Conservation (phyloP, 2,888 invertebrate species). For the Protodeltote pygarga region DNA sequence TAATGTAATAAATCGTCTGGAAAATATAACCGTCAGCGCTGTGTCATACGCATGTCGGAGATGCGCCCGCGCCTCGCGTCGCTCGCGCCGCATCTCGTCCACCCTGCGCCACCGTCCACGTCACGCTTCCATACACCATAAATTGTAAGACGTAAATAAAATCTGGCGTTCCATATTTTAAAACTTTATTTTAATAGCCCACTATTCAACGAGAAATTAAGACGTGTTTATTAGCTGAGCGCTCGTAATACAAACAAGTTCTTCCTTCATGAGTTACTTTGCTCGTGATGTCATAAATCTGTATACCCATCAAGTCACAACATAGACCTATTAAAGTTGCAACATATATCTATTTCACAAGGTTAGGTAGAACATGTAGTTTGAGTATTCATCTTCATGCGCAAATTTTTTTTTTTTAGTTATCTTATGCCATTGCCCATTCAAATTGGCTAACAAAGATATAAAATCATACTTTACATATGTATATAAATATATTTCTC, state of each 20-base stretch:
- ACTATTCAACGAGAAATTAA: constrained; percentile 84
- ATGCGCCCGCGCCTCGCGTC: constrained; percentile 59
- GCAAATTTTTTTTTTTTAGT: too few species aligned
- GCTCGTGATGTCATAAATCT: constrained; percentile 72
- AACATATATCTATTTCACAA: constrained; percentile 25
- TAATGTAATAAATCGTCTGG: constrained; percentile 86
- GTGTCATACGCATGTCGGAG: constrained; percentile 78
- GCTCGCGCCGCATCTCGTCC: constrained; percentile 37
- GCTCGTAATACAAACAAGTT: constrained; percentile 81
- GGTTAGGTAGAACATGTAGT: constrained; percentile 24
- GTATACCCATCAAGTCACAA: constrained; percentile 66
- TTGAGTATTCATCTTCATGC: too few species aligned
- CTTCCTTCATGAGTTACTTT: constrained; percentile 75
- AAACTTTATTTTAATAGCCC: constrained; percentile 85
- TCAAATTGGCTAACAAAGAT: constrained; percentile 18
- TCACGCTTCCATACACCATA: constrained; percentile 76
- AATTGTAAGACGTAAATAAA: constrained; percentile 83
- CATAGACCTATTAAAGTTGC: constrained; percentile 56
- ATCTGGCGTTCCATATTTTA: constrained; percentile 83
- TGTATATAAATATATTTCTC: constrained; percentile 22
- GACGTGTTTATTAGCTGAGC: constrained; percentile 83
- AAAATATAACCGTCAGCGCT: constrained; percentile 85
- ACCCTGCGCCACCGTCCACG: constrained; percentile 51
- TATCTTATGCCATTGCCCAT: too few species aligned
- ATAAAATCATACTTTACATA: constrained; percentile 13